Conservation (phyloP, 2,888 invertebrate genomes). For the Craniophora ligustri region DNA sequence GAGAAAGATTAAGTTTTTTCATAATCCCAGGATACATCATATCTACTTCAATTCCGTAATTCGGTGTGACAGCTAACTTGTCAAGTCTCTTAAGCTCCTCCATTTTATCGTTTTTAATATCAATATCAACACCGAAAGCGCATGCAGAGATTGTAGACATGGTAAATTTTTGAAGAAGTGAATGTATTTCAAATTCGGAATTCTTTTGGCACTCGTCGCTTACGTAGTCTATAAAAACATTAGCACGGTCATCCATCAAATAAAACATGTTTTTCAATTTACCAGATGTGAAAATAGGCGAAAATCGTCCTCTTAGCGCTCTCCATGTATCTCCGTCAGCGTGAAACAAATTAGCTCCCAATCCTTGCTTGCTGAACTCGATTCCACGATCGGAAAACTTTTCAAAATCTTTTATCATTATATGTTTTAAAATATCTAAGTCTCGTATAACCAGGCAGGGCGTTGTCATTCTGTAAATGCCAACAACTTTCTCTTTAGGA, state of each 20-base stretch:
- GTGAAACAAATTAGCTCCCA: conserved; percentile 69
- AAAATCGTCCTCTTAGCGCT: conserved; percentile 64
- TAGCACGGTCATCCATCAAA: conserved; percentile 61
- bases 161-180: conserved; percentile 62
- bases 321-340: conserved; percentile 69
- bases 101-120: conserved; percentile 48
- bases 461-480: conserved; percentile 66
- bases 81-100: conserved; percentile 43
- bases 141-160: conserved; percentile 64
- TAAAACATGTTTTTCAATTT: conserved; percentile 75
- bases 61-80: conserved; percentile 35
- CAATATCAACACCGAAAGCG: conserved; percentile 65
- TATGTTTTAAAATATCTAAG: conserved; percentile 67
- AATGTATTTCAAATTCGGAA: conserved; percentile 56
- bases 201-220: conserved; percentile 27
- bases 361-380: conserved; percentile 63
- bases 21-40: conserved; percentile 69
- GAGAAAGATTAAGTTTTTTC: conserved; percentile 55
- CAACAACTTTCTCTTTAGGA: conserved; percentile 70
- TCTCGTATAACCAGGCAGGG: conserved; percentile 68
- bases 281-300: conserved; percentile 71
- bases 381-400: conserved; percentile 67
- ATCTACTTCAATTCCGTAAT: conserved; percentile 54
- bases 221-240: conserved; percentile 59
- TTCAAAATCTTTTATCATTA: conserved; percentile 73